Base-by-base conservation (phyloP, 1,140 invertebrate genomes). In the Myzus persicae region DNA sequence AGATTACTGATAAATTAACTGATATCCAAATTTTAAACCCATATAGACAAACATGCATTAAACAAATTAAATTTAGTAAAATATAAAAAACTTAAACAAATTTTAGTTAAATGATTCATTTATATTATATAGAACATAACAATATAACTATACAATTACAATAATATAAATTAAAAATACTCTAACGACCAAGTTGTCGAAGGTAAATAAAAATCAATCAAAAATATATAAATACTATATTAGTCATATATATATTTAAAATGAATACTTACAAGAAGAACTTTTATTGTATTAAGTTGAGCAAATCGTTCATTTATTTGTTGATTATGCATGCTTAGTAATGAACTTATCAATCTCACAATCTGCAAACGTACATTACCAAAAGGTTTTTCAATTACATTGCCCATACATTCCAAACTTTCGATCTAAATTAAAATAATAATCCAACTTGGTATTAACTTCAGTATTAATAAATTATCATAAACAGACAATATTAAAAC, bases 301-400 rank as follows among this genome's bases (percentile, higher is more conserved):
- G 91, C 91, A 85, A 93, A 93, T 84, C 91, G 81, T 93, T 93
- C 91, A 84, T 93, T 93, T 84, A 93, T 93, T 93, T 93, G 91
- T 93, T 93, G 91, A 85, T 93, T 82, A 85, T 93, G 91, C 91
- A 93, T 93, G 20, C 91, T 93, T 85, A 93, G n/a, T 84, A 93
- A 84, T 40, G 91, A 93, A 93, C 91, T 84, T 93, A 93, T 93
- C 36, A 93, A 54, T 59, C 84, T 85, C 2, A 93, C 91, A 11
- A 93, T 93, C 42, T 93, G 91, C 46, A 93, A 93, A 51, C 91
- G 91, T 38, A 93, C 91, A 93, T 93, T 93, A 82, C 91, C 91
- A 84, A 93, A 93, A 51, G 76, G 76, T 6, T 84, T 93, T 93
- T 93, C 81, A 84, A 93, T 84, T 54, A 84, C 91, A 85, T 93